Evolutionary conservation across 2,113 vertebrate species (phyloP), one percentile per base, ranked within the genome.

Genomic region (Heteronetta atricapilla): DNA sequence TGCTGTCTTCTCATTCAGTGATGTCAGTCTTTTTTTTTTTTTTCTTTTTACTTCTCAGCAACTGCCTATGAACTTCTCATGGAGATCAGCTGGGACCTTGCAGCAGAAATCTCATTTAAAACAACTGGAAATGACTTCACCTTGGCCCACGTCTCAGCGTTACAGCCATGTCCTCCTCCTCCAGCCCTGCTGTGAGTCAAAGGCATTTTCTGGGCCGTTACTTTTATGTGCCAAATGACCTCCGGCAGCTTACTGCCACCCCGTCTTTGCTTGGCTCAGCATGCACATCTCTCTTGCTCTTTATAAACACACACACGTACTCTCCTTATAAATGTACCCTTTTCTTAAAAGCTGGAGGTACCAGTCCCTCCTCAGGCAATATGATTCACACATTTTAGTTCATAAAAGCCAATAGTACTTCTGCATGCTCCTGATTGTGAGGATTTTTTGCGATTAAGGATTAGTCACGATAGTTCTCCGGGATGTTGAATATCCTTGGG

Each of bases 101-200:
- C 84, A 64, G 63, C 70, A 87, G 81, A 90, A 90, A 85, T 74
- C 63, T 69, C 38, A 29, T 73, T 89, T 88, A 70, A 94, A 89
- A 82, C 63, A 90, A 81, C 58, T 76, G 52, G 53, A 81, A 93
- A 91, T 75, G 28, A 62, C n/a, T 92, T 91, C 56, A 31, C 62
- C 34, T 91, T 84, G 69, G 36, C 40, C 89, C 46, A 76, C 48
- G 38, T 12, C 46, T 46, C 38, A 76, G 66, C 3, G 0, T 29
- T 79, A 68, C 38, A 64, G 44, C 81, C 13, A 56, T 50, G 25
- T 50, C 50, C 58, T 73, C 55, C 67, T 93, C 53, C 76, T 78
- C 42, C 79, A 93, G 50, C 44, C 70, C 55, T 80, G 67, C 73
- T 86, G 88, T 90, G 88, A 92, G 82, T 88, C 48, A 81, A 72